Percentiles rank a stretch among this genome's conserved stretches.
Conservation (phyloP, 2,797 vertebrate species). For the Xyrichtys novacula region DNA sequence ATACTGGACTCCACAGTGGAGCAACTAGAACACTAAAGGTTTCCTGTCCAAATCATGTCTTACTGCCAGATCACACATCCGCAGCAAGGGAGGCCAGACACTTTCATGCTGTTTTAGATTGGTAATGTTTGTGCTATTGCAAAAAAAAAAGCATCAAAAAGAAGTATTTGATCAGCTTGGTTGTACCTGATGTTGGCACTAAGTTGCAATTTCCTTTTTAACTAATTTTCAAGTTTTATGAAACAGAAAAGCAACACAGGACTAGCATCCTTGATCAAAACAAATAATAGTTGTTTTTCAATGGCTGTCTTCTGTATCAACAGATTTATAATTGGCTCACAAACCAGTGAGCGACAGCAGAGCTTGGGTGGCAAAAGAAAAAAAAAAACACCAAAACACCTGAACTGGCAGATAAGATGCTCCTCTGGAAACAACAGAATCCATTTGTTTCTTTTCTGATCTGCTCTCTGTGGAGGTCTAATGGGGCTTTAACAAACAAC, state of each 20-base stretch:
- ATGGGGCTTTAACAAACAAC: slow-evolving; percentile 38
- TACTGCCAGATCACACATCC: background rate
- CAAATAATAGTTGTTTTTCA: slow-evolving; percentile 3
- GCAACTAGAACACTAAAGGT: no score
- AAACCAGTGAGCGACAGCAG: background rate
- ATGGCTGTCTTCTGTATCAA: background rate
- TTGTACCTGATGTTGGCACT: slow-evolving; percentile 6
- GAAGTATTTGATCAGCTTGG: background rate
- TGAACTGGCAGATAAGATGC: background rate
- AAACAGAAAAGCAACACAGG: background rate
- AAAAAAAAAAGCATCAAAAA: background rate
- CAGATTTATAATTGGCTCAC: background rate
- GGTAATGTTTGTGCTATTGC: background rate
- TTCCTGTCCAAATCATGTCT: no score
- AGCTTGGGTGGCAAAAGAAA: background rate
- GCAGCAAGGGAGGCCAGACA: background rate
- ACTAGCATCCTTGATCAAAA: slow-evolving; percentile 18
- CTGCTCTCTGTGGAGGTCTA: slow-evolving; percentile 7
- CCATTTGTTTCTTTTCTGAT: background rate
- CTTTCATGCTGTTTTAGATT: background rate
- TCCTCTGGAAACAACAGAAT: slow-evolving; percentile 3
- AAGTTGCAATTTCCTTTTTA: background rate
- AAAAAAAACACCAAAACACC: slow-evolving; percentile 4
- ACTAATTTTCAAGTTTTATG: slow-evolving; percentile 9
- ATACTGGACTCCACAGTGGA: no score